phyloP scores from a whole-genome alignment of 2,888 invertebrate genomes.

The Cantharis rufa region DNA sequence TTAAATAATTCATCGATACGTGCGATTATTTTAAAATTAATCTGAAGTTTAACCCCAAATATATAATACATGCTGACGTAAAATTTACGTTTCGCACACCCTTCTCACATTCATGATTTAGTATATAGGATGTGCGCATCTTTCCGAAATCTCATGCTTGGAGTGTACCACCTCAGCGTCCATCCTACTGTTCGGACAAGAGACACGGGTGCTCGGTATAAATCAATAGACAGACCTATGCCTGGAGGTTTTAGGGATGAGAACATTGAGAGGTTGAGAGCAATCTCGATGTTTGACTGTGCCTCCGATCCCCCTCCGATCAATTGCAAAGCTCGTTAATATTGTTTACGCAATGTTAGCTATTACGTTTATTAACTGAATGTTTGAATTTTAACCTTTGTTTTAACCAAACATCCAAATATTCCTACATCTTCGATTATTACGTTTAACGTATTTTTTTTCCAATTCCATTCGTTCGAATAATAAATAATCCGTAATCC shows the following conservation, averaged over 20 bases:
- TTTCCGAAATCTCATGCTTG: slow-evolving; percentile 27
- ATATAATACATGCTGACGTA: slow-evolving; percentile 23
- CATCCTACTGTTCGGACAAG: slow-evolving; percentile 33
- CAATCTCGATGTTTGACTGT: slow-evolving; percentile 52
- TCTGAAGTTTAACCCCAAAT: slow-evolving; percentile 9
- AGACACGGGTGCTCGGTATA: slow-evolving; percentile 46
- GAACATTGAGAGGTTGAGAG: slow-evolving; percentile 36
- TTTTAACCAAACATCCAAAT: not conserved
- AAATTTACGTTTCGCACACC: slow-evolving; percentile 29
- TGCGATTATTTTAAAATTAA: slow-evolving; percentile 19
- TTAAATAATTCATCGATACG: slow-evolving; percentile 21
- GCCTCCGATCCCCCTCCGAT: slow-evolving; percentile 33
- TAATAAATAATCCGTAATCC: not conserved
- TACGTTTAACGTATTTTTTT: not conserved
- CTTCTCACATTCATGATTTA: slow-evolving; percentile 31
- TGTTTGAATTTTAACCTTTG: slow-evolving; percentile 15
- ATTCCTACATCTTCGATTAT: not conserved
- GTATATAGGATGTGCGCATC: slow-evolving; percentile 27
- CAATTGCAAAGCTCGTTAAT: slow-evolving; percentile 36
- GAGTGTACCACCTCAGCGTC: slow-evolving; percentile 34
- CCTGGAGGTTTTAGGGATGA: slow-evolving; percentile 40
- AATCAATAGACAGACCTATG: slow-evolving; percentile 53
- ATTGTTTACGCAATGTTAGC: slow-evolving; percentile 31
- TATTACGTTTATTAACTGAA: slow-evolving; percentile 22
- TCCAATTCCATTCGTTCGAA: not conserved